Conservation (phyloP, 2,113 vertebrate genomes). For the Neolamprologus fasciatus region DNA sequence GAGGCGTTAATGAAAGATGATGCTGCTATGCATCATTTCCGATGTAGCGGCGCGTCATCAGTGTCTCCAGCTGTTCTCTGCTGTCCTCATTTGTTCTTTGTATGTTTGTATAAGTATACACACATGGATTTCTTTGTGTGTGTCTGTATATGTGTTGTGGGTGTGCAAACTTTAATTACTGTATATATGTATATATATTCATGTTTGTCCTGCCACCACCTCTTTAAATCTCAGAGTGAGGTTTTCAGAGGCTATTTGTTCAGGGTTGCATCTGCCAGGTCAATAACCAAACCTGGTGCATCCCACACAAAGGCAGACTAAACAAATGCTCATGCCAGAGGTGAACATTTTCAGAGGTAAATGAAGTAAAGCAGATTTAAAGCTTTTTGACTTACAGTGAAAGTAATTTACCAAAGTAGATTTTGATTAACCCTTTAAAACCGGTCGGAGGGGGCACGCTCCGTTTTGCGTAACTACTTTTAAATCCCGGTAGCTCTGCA, state of each 20-base stretch:
- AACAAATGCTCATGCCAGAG: not conserved
- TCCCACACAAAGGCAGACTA: not conserved
- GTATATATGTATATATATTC: not conserved
- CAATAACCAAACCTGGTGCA: not conserved
- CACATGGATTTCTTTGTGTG: not conserved
- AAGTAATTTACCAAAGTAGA: not conserved
- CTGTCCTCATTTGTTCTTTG: not conserved
- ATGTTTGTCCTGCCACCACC: not conserved
- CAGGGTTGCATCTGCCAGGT: not conserved
- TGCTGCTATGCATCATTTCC: not conserved
- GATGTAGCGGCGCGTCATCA: not conserved
- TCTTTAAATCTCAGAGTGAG: not conserved
- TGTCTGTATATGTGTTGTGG: not conserved
- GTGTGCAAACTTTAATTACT: not conserved
- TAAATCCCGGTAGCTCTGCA: no score
- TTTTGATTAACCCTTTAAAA: not conserved
- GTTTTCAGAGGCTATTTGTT: not conserved
- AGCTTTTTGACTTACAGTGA: not conserved
- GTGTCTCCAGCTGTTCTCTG: not conserved
- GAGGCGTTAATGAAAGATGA: not conserved
- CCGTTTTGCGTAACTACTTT: no score
- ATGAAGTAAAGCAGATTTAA: not conserved
- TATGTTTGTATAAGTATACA: not conserved
- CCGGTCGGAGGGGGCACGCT: no score
- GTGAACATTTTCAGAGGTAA: not conserved